A percentile compares a stretch with the other conserved stretches of the same genome.
phyloP scores from a whole-genome alignment of 2,113 vertebrate species.

The Puma concolor region DNA sequence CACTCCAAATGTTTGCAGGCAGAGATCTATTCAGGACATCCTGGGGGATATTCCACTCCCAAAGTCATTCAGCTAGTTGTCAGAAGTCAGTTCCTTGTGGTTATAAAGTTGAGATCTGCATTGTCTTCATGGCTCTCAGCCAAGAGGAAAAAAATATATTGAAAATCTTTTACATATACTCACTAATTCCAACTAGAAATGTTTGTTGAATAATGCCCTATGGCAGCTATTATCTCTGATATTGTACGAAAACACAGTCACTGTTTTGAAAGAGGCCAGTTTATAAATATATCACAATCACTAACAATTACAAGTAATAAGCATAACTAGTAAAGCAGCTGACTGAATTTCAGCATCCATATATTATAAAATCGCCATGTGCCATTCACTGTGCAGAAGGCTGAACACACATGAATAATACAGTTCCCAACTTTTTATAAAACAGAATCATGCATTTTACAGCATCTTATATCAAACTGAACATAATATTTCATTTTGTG shows the following conservation, averaged over 20 bases:
- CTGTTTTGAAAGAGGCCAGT: background rate
- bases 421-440: background rate
- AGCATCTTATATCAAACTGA: conserved; percentile 17
- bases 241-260: background rate
- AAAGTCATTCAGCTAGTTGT: background rate
- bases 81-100: background rate
- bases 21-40: background rate
- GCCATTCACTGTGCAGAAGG: too few species aligned
- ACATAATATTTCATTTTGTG: background rate
- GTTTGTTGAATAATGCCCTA: background rate
- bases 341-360: background rate
- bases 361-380: background rate
- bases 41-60: background rate
- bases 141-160: background rate
- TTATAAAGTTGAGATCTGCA: background rate
- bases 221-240: background rate
- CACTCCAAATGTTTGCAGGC: background rate
- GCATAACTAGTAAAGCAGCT: background rate
- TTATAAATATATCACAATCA: background rate
- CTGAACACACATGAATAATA: background rate
- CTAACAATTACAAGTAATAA: background rate
- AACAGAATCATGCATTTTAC: background rate
- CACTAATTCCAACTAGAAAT: background rate
- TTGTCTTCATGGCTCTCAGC: background rate
- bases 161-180: background rate